Base-by-base conservation (phyloP, 2,888 invertebrate genomes). In the Cryptus viduatorius region DNA sequence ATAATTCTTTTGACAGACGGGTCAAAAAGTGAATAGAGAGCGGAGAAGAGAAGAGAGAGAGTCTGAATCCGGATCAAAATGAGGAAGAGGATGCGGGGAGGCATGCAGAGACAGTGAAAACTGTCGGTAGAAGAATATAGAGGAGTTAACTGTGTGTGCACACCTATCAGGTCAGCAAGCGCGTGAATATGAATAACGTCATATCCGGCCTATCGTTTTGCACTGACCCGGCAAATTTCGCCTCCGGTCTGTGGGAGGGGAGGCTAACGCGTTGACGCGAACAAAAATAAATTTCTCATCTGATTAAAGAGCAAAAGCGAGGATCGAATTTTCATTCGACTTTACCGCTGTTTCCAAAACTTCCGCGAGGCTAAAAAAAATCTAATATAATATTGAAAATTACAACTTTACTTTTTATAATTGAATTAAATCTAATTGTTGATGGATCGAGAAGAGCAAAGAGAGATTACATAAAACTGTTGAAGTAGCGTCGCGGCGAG, bases 1-100 rank as follows among this genome's bases (percentile, higher is more conserved):
- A 78, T 80, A 77, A 80, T 77, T 80, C 79, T 68, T 72, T 84
- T 67, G 72, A 72, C 77, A 42, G 67, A 50, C 61, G 72, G 80
- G 67, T 72, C 59, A n/a, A 77, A 77, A 72, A 68, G 53, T 67
- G 76, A 71, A 80, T 68, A 37, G 68, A 3, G 31, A 50, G 80
- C 12, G 29, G 44, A 5, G 67, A 42, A 44, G 48, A 29, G 14
- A 31, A 29, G 42, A 69, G 8, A 44, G 29, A 42, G 29, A 68
- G 61, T 69, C 64, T 73, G 73, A 64, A 68, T 48, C 53, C 65
- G 81, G 61, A 67, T 80, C 29, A 59, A 76, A 80, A 73, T 80
- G 73, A 73, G 56, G 56, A 59, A 59, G 56, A 16, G 73, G 44
- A 56, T 61, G 46, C 46, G n/a, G 12, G 19, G 29, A 44, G 59